A percentile compares a stretch with the other conserved stretches of the same genome.
Evolutionary conservation across 2,797 vertebrate genomes (phyloP).

Genomic region (Crocidura indochinensis): DNA sequence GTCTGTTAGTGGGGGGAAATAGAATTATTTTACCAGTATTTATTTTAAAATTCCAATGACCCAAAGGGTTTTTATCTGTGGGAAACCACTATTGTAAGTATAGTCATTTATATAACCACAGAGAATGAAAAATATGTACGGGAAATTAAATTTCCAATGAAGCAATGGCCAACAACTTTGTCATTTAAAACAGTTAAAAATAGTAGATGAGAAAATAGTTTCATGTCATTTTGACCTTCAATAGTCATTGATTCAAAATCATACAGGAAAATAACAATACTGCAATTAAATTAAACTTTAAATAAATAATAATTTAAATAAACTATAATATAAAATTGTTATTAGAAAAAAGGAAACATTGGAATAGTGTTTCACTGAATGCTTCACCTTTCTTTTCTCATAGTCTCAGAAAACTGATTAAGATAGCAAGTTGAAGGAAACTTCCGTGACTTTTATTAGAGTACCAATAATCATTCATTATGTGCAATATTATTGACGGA

Average conservation of each 20-base stretch:
- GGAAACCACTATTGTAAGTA: slow-evolving; percentile 65
- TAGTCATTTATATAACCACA: slow-evolving; percentile 58
- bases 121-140: slow-evolving; percentile 72
- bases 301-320: too few relatives aligned
- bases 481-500: neutral
- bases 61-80: slow-evolving; percentile 63
- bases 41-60: slow-evolving; percentile 72
- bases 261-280: slow-evolving; percentile 39
- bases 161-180: slow-evolving; percentile 62
- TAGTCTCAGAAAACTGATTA: neutral
- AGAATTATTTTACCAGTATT: slow-evolving; percentile 66
- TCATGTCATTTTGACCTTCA: slow-evolving; percentile 73
- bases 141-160: slow-evolving; percentile 80
- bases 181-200: slow-evolving; percentile 62
- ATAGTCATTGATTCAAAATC: slow-evolving; percentile 55
- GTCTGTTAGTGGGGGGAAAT: slow-evolving; percentile 33
- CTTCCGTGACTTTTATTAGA: neutral
- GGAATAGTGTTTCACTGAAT: slow-evolving; percentile 41
- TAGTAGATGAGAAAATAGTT: slow-evolving; percentile 60
- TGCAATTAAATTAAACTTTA: too few relatives aligned
- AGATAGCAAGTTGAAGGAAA: slow-evolving; percentile 25
- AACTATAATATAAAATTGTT: too few relatives aligned
- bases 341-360: neutral
- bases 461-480: neutral
- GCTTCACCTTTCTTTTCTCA: neutral